Base-by-base conservation (phyloP, 2,888 invertebrate species). In the Acleris emargana region DNA sequence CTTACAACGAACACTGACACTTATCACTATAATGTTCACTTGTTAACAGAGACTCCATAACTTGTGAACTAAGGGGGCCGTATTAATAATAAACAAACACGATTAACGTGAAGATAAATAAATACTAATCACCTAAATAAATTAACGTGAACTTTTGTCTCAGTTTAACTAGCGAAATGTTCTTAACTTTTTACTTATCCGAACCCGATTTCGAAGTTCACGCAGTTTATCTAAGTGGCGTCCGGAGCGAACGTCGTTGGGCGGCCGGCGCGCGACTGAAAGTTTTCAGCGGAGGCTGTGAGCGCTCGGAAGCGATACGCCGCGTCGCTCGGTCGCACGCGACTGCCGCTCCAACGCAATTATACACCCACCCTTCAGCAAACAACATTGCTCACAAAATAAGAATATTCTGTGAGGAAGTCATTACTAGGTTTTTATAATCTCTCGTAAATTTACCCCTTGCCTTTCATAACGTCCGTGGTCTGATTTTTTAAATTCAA, bases 281-380 rank as follows among this genome's bases (percentile, higher is more conserved):
- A 88, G 82, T 87, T 88, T 64, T 84, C 82, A 81, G 70, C 71
- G 16, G 18, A 58, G 75, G 67, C 58, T 28, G 38, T 54, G 60
- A 68, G 66, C 62, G 68, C 70, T 67, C 74, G 63, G 60, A 79
- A 72, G 72, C 88, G 88, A 80, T 77, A 74, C 73, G 79, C 76
- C 83, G 77, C 83, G 77, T 62, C 86, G 84, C 81, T 80, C 64
- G 78, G 73, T 82, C 76, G 78, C 71, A 76, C 76, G 76, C 84
- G 87, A 91, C 86, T 91, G 91, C 78, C 74, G 73, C 70, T 62
- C n/a, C 16, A 6, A 18, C 32, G 32, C 58, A 16, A 64, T 49
- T 42, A 67, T 67, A 68, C 77, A 78, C 75, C 79, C 78, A 79
- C 82, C 82, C 76, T 76, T 69, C 50, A 28, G 42, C 50, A 55